Base-by-base conservation (phyloP, 2,797 vertebrate species). In the Peromyscus aztecus region DNA sequence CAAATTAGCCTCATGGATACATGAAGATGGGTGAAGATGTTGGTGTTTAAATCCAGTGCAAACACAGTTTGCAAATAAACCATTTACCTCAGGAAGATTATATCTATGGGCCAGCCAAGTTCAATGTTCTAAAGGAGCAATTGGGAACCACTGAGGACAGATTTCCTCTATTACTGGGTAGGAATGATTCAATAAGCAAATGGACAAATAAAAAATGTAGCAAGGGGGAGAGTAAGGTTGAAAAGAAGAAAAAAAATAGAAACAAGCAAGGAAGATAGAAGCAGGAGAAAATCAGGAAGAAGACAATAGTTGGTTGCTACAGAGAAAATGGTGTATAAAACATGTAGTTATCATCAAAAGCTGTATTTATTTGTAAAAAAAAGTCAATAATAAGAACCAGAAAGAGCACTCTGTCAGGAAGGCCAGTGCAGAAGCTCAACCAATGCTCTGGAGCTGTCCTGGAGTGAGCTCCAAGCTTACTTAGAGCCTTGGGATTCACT, bases 121-220 rank as follows among this genome's bases (percentile, higher is more conserved):
- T 40, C 55, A 43, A 37, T 61, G 2, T 19, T 82, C 31, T 82
- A 17, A 0, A 73, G 27, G 3, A 61, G 6, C 2, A 87, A 5
- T 1, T 5, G 2, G 0, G 8, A 46, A 3, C 0, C 52, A 10
- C 19, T 78, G 14, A 57, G 1, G 1, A 77, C 63, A 83, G 10
- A n/a, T 49, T 49, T 69, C 90, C 67, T 31, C 0, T 52, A 19
- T 16, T 3, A 11, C 1, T 81, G 4, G 21, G 1, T 34, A 37
- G 69, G 40, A 75, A 52, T 52, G 4, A 59, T 24, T 89, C 89
- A 19, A 11, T 21, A 82, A 55, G 12, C 6, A 92, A 91, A 7
- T 10, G 86, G 34, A 73, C 82, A 90, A 43, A 61, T 31, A 14
- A 71, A 91, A 90, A 21, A 43, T 55, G 12, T 37, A 34, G 69